These are phyloP conservation scores for Trinorchestia longiramus DNA, from an alignment of 1,140 invertebrate species.

Conservation along the genomic window DNA sequence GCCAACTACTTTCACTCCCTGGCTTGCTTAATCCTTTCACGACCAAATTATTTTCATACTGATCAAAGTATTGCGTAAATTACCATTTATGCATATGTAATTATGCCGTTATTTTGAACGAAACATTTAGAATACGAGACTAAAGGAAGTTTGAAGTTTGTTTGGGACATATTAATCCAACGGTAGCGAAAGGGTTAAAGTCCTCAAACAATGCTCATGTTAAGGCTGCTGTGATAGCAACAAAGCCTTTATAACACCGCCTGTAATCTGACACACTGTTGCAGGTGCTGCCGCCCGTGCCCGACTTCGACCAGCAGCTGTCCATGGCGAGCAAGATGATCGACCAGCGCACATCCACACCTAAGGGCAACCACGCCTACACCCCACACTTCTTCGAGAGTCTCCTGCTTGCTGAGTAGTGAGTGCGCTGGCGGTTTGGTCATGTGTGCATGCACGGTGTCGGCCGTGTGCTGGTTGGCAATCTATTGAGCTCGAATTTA, in stretches of 20 bases:
- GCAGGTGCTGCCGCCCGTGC: constrained; percentile 73
- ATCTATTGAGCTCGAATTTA: too few species aligned
- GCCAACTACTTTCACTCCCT: neutral
- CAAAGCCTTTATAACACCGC: neutral
- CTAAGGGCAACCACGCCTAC: constrained; percentile 71
- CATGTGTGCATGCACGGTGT: too few species aligned
- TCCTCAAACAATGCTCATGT: constrained; percentile 29
- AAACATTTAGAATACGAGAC: too few species aligned
- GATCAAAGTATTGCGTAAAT: too few species aligned
- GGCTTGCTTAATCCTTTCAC: neutral
- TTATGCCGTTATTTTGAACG: too few species aligned
- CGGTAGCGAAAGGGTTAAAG: too few species aligned
- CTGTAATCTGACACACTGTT: constrained; percentile 63
- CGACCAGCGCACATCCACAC: constrained; percentile 72
- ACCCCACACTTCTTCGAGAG: constrained; percentile 80
- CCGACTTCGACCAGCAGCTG: constrained; percentile 73
- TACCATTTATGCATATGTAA: too few species aligned
- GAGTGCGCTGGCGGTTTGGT: constrained; percentile 36
- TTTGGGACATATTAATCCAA: too few species aligned
- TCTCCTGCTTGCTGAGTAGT: constrained; percentile 78
- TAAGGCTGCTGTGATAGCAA: neutral
- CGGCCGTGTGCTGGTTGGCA: too few species aligned
- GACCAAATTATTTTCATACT: too few species aligned
- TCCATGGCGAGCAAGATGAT: constrained; percentile 75
- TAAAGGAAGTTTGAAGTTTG: too few species aligned